phyloP scores from a whole-genome alignment of 2,888 invertebrate species.

The Nomada goodeniana region DNA sequence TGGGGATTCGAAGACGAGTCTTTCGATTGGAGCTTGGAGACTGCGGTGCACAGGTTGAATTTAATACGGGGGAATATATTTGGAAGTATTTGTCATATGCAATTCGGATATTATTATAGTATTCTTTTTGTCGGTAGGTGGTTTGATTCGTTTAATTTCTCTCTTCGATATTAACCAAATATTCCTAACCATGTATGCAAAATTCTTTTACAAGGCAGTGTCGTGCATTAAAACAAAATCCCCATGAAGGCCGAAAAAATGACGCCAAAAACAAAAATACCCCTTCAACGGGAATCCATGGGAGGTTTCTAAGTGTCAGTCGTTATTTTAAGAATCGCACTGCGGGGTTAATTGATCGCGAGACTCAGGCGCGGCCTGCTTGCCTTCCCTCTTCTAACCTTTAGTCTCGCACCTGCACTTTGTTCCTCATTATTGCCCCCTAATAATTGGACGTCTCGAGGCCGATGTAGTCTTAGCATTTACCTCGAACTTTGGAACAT shows the following conservation, averaged over 20 bases:
- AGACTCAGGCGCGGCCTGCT: conserved; percentile 53
- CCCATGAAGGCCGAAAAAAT: no score
- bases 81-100: no score
- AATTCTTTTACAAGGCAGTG: no score
- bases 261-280: no score
- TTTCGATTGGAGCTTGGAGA: background rate
- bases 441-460: conserved; percentile 70
- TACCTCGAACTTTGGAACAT: conserved; percentile 60
- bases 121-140: no score
- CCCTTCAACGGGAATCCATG: no score
- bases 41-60: background rate
- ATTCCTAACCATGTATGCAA: no score
- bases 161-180: no score
- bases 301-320: background rate
- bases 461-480: conserved; percentile 51
- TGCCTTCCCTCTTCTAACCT: conserved; percentile 29
- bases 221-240: no score
- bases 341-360: conserved; percentile 36
- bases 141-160: no score
- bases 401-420: background rate
- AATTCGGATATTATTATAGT: no score
- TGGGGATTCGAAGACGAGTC: conserved; percentile 6
- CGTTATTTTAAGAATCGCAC: conserved; percentile 19
- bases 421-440: conserved; percentile 26
- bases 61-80: background rate